These are phyloP conservation scores for Echinarachnius parma DNA, from an alignment of 53 echinoderm and acorn worm species.

Conservation along the genomic window DNA sequence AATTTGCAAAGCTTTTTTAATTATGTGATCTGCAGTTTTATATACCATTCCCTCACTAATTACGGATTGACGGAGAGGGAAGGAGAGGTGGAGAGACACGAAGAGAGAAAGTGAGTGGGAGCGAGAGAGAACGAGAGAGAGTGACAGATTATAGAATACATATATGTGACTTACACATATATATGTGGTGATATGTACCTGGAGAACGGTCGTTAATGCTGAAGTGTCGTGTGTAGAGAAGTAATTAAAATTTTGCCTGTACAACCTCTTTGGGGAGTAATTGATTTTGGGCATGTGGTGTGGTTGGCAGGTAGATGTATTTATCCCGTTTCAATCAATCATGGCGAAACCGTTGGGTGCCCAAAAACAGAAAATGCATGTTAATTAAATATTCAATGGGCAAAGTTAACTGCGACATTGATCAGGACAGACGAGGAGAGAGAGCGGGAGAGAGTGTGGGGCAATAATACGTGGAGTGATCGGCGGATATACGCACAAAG, in stretches of 20 bases:
- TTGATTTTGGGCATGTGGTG: conserved; percentile 47
- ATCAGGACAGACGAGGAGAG: background rate
- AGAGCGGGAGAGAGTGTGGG: background rate
- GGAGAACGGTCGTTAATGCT: background rate
- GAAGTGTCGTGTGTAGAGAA: conserved; percentile 44
- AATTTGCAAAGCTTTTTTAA: conserved; percentile 44
- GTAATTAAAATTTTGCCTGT: conserved; percentile 54
- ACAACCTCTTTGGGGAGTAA: conserved; percentile 42
- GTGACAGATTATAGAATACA: too few relatives aligned
- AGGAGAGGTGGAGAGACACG: conserved; percentile 3
- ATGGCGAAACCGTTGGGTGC: conserved; percentile 12
- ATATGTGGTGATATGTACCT: conserved; percentile 11
- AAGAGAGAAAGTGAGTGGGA: conserved; percentile 9
- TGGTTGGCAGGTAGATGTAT: conserved; percentile 41
- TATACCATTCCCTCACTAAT: conserved; percentile 38
- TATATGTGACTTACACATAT: conserved; percentile 36
- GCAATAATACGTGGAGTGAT: too few relatives aligned
- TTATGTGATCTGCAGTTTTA: conserved; percentile 49
- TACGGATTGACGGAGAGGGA: conserved; percentile 4
- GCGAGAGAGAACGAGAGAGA: conserved; percentile 2
- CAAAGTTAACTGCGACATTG: conserved; percentile 11
- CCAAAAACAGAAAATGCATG: conserved; percentile 48
- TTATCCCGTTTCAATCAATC: conserved; percentile 38
- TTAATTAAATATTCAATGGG: conserved; percentile 49
- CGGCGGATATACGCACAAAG: too few relatives aligned